phyloP scores from a whole-genome alignment of 2,888 invertebrate species.

The Drosophila algonquin region DNA sequence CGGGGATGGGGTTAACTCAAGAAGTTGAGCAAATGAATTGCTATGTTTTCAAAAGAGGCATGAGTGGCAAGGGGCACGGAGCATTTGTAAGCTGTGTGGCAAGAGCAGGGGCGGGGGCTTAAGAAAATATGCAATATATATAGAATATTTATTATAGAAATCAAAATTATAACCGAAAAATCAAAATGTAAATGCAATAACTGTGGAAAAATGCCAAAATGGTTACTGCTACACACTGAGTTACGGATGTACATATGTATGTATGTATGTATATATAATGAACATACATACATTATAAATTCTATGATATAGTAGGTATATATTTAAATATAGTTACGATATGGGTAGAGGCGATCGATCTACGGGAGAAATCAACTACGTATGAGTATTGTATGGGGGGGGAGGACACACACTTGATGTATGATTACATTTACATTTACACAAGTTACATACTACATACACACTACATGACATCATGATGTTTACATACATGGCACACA shows the following conservation, averaged over 20 bases:
- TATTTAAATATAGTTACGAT: neutral
- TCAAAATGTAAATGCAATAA: neutral
- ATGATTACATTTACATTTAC: conserved; percentile 18
- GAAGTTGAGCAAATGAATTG: neutral
- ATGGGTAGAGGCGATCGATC: neutral
- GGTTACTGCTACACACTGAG: neutral
- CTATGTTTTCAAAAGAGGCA: neutral
- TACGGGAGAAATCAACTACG: neutral
- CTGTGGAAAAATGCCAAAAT: neutral
- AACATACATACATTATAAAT: neutral
- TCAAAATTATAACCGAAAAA: neutral
- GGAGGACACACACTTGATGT: conserved; percentile 1
- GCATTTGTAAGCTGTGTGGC: neutral
- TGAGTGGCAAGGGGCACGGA: neutral
- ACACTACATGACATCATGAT: conserved; percentile 37
- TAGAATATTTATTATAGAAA: neutral
- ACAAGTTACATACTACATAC: conserved; percentile 35
- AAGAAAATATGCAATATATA: neutral
- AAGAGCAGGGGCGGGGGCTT: neutral
- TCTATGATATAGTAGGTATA: neutral
- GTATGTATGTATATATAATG: neutral
- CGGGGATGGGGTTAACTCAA: neutral
- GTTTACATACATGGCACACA: conserved; percentile 38
- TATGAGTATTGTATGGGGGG: neutral
- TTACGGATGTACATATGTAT: neutral